Conservation (phyloP, 2,113 vertebrate genomes). For the Cygnus buccinator region DNA sequence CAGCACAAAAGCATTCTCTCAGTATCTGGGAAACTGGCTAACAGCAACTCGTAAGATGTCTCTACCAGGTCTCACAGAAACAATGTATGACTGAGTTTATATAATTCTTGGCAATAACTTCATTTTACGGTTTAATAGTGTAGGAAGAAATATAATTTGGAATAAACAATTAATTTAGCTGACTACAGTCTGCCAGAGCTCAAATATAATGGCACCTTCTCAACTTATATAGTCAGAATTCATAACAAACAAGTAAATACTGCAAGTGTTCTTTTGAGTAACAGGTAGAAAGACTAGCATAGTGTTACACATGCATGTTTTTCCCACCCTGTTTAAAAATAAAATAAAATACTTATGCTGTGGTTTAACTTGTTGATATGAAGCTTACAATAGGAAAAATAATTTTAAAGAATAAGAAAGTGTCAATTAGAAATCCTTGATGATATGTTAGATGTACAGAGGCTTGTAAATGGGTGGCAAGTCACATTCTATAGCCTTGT, state of each 20-base stretch:
- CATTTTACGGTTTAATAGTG: background rate
- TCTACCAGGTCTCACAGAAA: background rate
- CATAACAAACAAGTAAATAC: background rate
- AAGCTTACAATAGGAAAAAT: background rate
- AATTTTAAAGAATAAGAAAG: background rate
- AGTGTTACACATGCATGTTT: background rate
- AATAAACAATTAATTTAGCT: background rate
- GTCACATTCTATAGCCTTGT: conserved; percentile 59
- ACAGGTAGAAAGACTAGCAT: background rate
- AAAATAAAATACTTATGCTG: background rate
- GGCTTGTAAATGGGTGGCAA: conserved; percentile 39
- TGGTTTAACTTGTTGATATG: background rate
- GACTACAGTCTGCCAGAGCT: background rate
- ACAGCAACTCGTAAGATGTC: background rate
- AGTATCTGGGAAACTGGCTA: background rate
- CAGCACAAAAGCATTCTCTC: background rate
- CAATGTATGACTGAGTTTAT: background rate
- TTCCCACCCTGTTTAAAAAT: background rate
- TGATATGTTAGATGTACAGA: background rate
- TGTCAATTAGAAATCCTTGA: background rate
- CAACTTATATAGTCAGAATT: background rate
- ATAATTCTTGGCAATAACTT: background rate
- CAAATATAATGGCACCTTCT: background rate
- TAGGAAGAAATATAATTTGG: background rate
- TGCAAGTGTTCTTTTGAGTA: background rate